These are phyloP conservation scores for Drosophila antonietae DNA, from an alignment of 2,888 invertebrate species.

Conservation along the genomic window DNA sequence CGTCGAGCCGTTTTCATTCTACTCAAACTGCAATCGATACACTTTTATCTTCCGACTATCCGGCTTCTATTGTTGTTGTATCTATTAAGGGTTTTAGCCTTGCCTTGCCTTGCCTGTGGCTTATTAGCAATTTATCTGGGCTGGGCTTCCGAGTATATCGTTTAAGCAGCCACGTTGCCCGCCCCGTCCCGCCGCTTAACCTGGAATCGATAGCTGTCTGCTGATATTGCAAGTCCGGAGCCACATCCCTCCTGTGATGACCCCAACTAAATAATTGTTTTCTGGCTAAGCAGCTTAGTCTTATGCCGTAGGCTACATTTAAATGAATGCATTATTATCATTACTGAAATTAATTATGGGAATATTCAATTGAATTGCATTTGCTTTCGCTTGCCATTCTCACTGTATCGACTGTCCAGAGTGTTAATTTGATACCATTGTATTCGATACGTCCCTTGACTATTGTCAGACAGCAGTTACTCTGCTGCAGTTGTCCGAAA, in stretches of 20 bases:
- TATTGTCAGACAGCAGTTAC: constrained; percentile 4
- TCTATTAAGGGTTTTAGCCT: constrained; percentile 19
- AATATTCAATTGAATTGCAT: constrained; percentile 14
- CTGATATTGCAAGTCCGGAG: not conserved
- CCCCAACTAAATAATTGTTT: constrained; percentile 44
- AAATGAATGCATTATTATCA: constrained; percentile 22
- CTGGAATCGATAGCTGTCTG: constrained; percentile 8
- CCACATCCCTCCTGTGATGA: not conserved
- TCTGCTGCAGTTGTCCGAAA: constrained; percentile 49
- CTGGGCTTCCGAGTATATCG: constrained; percentile 33
- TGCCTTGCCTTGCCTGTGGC: constrained; percentile 48
- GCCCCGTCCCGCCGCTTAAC: constrained; percentile 8
- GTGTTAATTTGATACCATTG: constrained; percentile 56
- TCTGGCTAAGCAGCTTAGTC: constrained; percentile 38
- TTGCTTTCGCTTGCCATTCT: not conserved
- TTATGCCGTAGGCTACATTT: constrained; percentile 10
- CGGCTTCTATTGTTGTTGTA: constrained; percentile 39
- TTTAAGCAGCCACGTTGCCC: constrained; percentile 33
- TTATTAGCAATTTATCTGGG: constrained; percentile 69
- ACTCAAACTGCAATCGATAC: constrained; percentile 62
- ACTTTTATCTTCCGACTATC: constrained; percentile 52
- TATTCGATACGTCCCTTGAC: constrained; percentile 1
- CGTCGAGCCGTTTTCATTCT: constrained; percentile 47
- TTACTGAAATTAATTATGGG: constrained; percentile 11
- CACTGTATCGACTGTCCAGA: constrained; percentile 24